These are phyloP conservation scores for Microcebus jonahi DNA, from an alignment of 2,113 vertebrate species.

Conservation along the genomic window DNA sequence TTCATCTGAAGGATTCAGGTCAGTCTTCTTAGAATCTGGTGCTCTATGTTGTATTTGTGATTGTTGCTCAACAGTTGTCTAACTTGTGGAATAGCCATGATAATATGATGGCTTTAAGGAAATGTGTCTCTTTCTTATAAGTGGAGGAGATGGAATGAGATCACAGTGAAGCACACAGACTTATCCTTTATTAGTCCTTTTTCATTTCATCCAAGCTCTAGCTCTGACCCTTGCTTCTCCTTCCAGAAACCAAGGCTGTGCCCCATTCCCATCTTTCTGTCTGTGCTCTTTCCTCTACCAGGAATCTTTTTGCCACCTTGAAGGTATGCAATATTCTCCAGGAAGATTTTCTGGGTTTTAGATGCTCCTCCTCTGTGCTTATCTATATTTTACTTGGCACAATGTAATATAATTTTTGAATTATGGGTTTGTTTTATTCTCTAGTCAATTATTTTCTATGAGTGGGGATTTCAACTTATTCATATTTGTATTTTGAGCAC, in stretches of 20 bases:
- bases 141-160: background rate
- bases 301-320: background rate
- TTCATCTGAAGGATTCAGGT: background rate
- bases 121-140: background rate
- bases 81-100: background rate
- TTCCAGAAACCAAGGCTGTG: background rate
- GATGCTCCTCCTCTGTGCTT: background rate
- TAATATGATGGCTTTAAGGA: background rate
- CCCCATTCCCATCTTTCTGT: background rate
- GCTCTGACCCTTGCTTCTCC: background rate
- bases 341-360: background rate
- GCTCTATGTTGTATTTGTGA: background rate
- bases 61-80: background rate
- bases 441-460: background rate
- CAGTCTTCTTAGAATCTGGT: background rate
- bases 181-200: too few relatives aligned
- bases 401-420: background rate
- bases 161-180: fast-evolving
- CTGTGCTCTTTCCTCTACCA: background rate
- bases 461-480: background rate
- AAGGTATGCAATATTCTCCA: background rate
- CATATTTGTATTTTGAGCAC: background rate
- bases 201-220: background rate
- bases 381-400: background rate
- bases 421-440: background rate